Percentiles rank a stretch among this genome's conserved stretches.
Evolutionary conservation across 2,797 vertebrate species (phyloP).

Genomic region (Platyrinchus mystaceus): DNA sequence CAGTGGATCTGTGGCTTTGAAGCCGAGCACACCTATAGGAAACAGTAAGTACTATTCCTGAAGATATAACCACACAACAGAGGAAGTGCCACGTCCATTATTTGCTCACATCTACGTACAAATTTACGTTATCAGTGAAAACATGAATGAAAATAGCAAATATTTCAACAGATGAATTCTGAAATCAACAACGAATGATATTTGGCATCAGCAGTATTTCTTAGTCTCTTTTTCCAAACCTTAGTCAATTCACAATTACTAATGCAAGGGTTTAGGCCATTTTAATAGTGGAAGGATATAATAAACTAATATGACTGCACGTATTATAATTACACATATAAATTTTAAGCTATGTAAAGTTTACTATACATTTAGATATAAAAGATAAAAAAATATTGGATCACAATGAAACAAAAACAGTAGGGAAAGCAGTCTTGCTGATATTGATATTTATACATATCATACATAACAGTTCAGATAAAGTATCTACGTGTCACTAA

Average conservation of each 20-base stretch:
- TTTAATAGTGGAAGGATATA: background rate
- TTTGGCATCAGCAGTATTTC: background rate
- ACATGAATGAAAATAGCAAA: background rate
- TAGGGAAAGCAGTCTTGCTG: background rate
- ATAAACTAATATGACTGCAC: background rate
- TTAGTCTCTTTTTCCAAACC: background rate
- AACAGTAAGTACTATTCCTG: background rate
- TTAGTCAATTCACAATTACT: background rate
- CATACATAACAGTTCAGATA: background rate
- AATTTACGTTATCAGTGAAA: background rate
- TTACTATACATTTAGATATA: background rate
- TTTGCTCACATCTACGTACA: background rate
- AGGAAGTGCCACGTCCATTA: background rate
- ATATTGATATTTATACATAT: background rate
- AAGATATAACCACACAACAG: background rate
- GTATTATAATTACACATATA: background rate
- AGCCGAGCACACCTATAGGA: background rate
- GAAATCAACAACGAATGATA: background rate
- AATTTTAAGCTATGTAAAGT: background rate
- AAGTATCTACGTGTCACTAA: background rate
- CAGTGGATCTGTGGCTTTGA: background rate
- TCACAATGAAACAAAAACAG: background rate
- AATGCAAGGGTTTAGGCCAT: background rate
- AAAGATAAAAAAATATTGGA: background rate
- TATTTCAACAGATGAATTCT: background rate